phyloP scores from a whole-genome alignment of 2,888 invertebrate species.

The Drosophila ochracea region DNA sequence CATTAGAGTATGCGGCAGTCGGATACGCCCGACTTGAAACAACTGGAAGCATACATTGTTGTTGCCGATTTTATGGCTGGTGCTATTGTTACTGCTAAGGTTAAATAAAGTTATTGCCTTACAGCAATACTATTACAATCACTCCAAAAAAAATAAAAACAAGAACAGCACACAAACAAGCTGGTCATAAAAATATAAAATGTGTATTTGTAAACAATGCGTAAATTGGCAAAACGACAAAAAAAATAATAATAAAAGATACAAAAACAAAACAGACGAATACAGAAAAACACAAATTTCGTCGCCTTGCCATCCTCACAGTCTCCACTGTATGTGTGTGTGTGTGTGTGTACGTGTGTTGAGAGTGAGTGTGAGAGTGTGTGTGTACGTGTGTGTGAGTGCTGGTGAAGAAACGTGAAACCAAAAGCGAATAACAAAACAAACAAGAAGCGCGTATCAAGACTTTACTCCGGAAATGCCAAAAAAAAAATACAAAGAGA shows the following conservation, averaged over 20 bases:
- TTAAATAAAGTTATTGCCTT: slow-evolving; percentile 34
- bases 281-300: slow-evolving; percentile 25
- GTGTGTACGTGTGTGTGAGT: slow-evolving; percentile 28
- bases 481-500: slow-evolving; percentile 55
- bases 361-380: background rate
- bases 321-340: slow-evolving; percentile 13
- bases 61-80: slow-evolving; percentile 25
- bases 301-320: slow-evolving; percentile 23
- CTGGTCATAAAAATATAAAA: slow-evolving; percentile 11
- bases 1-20: background rate
- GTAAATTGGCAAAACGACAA: slow-evolving; percentile 24
- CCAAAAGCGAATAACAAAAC: slow-evolving; percentile 53
- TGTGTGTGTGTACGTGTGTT: background rate
- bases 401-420: slow-evolving; percentile 56
- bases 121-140: slow-evolving; percentile 19
- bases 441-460: slow-evolving; percentile 61
- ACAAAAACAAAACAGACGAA: background rate
- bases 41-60: slow-evolving; percentile 12
- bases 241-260: background rate
- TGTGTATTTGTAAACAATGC: slow-evolving; percentile 41
- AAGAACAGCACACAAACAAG: background rate
- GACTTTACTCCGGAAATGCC: slow-evolving; percentile 82
- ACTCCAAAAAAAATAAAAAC: background rate
- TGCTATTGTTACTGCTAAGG: slow-evolving; percentile 32
- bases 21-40: background rate